Conservation (phyloP, 2,113 vertebrate genomes). For the Ceuthmochares aereus region DNA sequence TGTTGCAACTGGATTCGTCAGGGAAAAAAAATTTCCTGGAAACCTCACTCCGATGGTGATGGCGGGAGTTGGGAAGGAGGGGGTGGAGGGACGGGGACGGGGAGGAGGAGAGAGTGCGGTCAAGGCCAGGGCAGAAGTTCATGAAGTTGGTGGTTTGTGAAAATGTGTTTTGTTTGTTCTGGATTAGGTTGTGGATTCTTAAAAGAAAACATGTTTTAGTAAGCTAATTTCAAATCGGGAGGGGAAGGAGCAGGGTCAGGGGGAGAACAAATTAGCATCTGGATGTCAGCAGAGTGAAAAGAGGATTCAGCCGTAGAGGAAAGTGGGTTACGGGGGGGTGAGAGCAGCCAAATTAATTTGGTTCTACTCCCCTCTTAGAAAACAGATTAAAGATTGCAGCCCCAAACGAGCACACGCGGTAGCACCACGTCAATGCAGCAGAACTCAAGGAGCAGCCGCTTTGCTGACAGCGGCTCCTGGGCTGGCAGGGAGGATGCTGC, state of each 20-base stretch:
- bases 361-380: background rate
- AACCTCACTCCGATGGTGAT: conserved; percentile 47
- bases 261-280: conserved; percentile 58
- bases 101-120: conserved; percentile 29
- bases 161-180: conserved; percentile 74
- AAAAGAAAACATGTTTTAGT: conserved; percentile 71
- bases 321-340: background rate
- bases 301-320: background rate
- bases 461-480: background rate
- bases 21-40: conserved; percentile 55
- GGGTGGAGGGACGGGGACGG: background rate
- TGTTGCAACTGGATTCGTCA: conserved; percentile 59
- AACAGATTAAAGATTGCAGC: background rate
- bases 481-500: background rate
- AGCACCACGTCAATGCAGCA: background rate
- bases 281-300: conserved; percentile 4
- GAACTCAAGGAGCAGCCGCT: background rate
- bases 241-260: conserved; percentile 34
- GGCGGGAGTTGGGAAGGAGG: background rate
- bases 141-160: conserved; percentile 63
- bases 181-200: conserved; percentile 63
- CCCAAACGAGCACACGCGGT: background rate
- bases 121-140: conserved; percentile 73
- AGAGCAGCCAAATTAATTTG: background rate
- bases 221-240: conserved; percentile 67